Evolutionary conservation across 2,113 vertebrate species (phyloP).

Genomic region (Crotophaga sulcirostris): DNA sequence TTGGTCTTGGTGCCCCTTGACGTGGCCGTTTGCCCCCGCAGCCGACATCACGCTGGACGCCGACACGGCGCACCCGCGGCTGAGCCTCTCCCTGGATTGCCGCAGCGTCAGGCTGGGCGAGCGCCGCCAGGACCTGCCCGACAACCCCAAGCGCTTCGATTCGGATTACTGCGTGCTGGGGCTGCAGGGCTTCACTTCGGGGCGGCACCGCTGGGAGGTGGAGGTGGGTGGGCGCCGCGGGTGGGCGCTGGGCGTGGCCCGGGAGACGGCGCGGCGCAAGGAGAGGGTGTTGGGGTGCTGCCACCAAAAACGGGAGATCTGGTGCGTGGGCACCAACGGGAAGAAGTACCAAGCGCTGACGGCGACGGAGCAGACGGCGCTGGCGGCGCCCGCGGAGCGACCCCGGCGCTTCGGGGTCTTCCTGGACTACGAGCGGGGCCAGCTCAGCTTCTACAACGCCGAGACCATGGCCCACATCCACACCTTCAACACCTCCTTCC

Average conservation of each 20-base stretch:
- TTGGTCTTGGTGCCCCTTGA: too few species aligned
- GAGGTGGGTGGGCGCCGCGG: slow-evolving; percentile 85
- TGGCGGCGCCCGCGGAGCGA: slow-evolving; percentile 64
- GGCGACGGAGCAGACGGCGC: slow-evolving; percentile 67
- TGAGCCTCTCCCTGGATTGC: slow-evolving; percentile 82
- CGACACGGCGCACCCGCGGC: slow-evolving; percentile 83
- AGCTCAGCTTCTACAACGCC: slow-evolving; percentile 86
- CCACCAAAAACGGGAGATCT: slow-evolving; percentile 70
- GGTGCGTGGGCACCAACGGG: slow-evolving; percentile 74
- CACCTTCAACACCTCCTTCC: slow-evolving; percentile 86
- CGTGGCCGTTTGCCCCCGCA: too few species aligned
- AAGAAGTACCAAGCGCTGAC: slow-evolving; percentile 74
- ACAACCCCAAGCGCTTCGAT: slow-evolving; percentile 83
- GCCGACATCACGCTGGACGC: slow-evolving; percentile 81
- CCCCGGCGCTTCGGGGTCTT: slow-evolving; percentile 82
- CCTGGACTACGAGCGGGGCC: slow-evolving; percentile 84
- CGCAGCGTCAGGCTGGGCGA: slow-evolving; percentile 82
- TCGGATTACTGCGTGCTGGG: slow-evolving; percentile 82
- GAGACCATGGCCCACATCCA: slow-evolving; percentile 86
- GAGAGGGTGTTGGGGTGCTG: slow-evolving; percentile 74
- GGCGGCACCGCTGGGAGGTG: slow-evolving; percentile 89
- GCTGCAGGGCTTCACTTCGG: slow-evolving; percentile 77
- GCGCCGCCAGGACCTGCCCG: slow-evolving; percentile 80
- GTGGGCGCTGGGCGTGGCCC: slow-evolving; percentile 85
- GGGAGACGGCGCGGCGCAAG: slow-evolving; percentile 81